phyloP scores from a whole-genome alignment of 2,797 vertebrate genomes.

The Dryobates pubescens region DNA sequence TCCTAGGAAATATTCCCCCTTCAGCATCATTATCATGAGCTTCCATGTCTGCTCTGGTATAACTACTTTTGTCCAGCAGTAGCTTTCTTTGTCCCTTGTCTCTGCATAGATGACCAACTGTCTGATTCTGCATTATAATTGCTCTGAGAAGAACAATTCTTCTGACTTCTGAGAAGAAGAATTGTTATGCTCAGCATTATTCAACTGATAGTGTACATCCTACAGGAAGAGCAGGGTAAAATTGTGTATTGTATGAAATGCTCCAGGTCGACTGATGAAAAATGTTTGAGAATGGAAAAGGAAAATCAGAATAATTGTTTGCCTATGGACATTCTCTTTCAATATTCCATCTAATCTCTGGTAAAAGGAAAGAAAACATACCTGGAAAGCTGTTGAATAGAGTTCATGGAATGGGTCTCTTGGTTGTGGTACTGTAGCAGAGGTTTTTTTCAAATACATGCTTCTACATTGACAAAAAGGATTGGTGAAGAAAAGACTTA shows the following conservation, averaged over 20 bases:
- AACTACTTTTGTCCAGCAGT: background rate
- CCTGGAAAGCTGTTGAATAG: background rate
- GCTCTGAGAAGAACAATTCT: background rate
- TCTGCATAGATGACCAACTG: background rate
- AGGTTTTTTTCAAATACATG: slow-evolving; percentile 20
- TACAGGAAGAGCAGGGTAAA: background rate
- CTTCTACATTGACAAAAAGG: background rate
- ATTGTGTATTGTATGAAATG: background rate
- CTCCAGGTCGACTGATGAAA: background rate
- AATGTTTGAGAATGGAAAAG: background rate
- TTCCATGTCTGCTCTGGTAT: background rate
- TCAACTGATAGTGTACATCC: background rate
- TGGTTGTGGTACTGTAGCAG: slow-evolving; percentile 5
- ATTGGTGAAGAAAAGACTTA: background rate
- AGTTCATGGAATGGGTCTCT: background rate
- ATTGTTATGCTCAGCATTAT: background rate
- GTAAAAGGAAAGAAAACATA: background rate
- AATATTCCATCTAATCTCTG: background rate
- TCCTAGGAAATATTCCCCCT: background rate
- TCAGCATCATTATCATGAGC: background rate
- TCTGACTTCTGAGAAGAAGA: too few relatives aligned
- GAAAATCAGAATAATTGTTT: background rate
- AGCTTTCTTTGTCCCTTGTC: background rate
- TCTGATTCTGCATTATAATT: background rate
- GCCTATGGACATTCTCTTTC: background rate